Percentiles rank a stretch among this genome's conserved stretches.
phyloP scores from a whole-genome alignment of 2,888 invertebrate species.

The Rhimphoctona megacephalus region DNA sequence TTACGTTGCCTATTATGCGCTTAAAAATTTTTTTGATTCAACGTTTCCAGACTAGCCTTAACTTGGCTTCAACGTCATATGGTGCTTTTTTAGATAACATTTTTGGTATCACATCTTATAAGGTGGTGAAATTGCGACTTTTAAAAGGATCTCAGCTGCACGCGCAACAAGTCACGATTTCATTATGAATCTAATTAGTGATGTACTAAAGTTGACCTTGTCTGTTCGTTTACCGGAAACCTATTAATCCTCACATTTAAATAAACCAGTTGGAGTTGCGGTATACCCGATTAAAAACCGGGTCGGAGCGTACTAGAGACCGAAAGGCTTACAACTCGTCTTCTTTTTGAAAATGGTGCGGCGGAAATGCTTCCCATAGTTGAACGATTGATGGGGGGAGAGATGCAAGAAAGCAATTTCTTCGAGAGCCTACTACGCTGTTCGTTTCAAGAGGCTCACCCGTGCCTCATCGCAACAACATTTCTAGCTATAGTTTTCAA shows the following conservation, averaged over 20 bases:
- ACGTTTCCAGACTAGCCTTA: not conserved
- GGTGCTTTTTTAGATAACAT: not conserved
- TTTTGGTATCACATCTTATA: too few species aligned
- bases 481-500: constrained; percentile 47
- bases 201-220: not conserved
- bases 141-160: not conserved
- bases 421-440: constrained; percentile 46
- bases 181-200: not conserved
- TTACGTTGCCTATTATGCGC: constrained; percentile 79
- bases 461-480: constrained; percentile 58
- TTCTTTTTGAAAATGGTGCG: constrained; percentile 69
- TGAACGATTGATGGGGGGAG: constrained; percentile 58
- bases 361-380: constrained; percentile 80
- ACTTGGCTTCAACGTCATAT: not conserved
- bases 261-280: constrained; percentile 16
- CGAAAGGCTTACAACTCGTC: constrained; percentile 47
- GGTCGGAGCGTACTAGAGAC: constrained; percentile 58
- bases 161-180: not conserved
- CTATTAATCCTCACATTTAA: constrained; percentile 39
- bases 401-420: constrained; percentile 54
- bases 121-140: not conserved
- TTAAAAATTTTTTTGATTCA: constrained; percentile 66
- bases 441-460: constrained; percentile 30
- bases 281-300: constrained; percentile 60
- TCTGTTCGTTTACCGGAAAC: not conserved